Percentiles rank a stretch among this genome's conserved stretches.
phyloP scores from a whole-genome alignment of 2,113 vertebrate genomes.

The Pteropus alecto region DNA sequence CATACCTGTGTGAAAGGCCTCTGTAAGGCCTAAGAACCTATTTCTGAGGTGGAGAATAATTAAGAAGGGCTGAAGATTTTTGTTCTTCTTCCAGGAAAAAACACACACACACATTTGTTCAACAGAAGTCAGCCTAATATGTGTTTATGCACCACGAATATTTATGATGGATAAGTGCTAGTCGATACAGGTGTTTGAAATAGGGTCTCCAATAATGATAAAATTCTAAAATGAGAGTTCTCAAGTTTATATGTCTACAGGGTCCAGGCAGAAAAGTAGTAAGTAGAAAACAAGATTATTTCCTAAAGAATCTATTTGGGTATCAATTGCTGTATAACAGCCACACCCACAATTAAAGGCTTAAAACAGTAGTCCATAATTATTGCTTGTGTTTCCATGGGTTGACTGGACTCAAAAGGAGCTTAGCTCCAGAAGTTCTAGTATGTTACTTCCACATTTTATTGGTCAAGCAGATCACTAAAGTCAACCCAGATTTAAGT shows the following conservation, averaged over 20 bases:
- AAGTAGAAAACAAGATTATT: neutral
- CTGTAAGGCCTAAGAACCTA: neutral
- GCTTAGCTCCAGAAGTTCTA: neutral
- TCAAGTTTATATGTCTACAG: neutral
- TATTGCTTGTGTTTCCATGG: neutral
- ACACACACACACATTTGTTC: neutral
- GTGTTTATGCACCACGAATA: neutral
- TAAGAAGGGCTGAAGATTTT: neutral
- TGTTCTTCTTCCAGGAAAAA: too few species aligned
- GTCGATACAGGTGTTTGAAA: neutral
- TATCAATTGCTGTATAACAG: neutral
- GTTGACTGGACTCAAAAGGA: neutral
- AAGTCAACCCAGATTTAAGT: neutral
- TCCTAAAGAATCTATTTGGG: neutral
- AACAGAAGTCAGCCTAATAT: neutral
- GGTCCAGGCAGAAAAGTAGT: neutral
- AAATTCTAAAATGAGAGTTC: neutral
- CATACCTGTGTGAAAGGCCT: neutral
- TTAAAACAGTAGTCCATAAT: neutral
- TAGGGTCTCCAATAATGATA: neutral
- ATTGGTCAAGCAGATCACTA: neutral
- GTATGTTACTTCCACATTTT: neutral
- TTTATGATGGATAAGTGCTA: neutral
- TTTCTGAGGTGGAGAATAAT: neutral
- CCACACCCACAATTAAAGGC: neutral